Percentiles rank a stretch among this genome's conserved stretches.
phyloP scores from a whole-genome alignment of 1,140 invertebrate genomes.

The Bombus pyrosoma region DNA sequence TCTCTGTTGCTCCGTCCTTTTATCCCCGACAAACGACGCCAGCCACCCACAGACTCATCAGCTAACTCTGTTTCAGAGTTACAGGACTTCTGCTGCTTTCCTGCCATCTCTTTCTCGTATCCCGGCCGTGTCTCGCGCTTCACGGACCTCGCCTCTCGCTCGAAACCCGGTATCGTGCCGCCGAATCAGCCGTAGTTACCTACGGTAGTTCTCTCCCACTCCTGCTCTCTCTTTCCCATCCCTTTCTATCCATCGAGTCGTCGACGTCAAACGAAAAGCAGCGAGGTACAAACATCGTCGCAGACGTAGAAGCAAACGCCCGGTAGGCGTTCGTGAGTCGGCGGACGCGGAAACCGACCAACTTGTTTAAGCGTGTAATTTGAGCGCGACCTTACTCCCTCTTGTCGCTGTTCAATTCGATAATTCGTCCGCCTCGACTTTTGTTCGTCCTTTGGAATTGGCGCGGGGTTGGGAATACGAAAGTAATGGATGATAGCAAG shows the following conservation, averaged over 20 bases:
- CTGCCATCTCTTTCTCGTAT: conserved; percentile 40
- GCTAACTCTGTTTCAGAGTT: conserved; percentile 81
- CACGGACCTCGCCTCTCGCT: conserved; percentile 17
- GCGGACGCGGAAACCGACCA: conserved; percentile 48
- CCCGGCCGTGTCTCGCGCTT: conserved; percentile 50
- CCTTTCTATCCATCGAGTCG: not conserved
- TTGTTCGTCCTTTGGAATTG: not conserved
- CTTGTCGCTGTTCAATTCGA: conserved; percentile 20
- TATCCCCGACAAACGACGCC: conserved; percentile 74
- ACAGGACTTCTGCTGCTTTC: conserved; percentile 67
- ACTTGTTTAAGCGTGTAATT: conserved; percentile 62
- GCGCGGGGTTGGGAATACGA: not conserved
- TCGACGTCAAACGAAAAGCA: conserved; percentile 78
- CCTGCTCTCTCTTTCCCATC: conserved; percentile 19
- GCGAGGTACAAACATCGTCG: conserved; percentile 74
- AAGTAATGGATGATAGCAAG: too few species aligned
- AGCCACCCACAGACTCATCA: conserved; percentile 81
- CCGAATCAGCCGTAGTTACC: conserved; percentile 80
- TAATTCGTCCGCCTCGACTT: conserved; percentile 30
- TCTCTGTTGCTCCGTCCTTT: conserved; percentile 40
- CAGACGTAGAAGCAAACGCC: conserved; percentile 45
- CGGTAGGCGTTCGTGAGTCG: conserved; percentile 18
- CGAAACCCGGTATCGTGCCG: conserved; percentile 67
- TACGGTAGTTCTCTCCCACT: conserved; percentile 62
- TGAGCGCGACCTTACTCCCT: conserved; percentile 26